A percentile compares a stretch with the other conserved stretches of the same genome.
Conservation (phyloP, 2,797 vertebrate genomes). For the Lophotriccus pileatus region DNA sequence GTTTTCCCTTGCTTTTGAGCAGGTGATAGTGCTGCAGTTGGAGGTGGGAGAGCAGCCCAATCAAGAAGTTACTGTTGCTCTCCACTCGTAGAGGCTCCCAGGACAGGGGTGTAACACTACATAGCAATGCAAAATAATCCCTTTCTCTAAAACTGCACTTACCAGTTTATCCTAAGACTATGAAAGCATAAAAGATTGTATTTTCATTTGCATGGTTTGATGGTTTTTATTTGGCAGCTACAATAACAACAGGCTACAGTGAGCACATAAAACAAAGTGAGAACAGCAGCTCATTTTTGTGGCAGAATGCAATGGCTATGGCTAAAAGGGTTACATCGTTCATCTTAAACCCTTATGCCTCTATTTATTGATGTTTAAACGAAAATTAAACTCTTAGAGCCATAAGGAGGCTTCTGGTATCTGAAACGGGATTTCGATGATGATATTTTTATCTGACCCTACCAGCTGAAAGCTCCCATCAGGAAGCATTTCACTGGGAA, state of each 20-base stretch:
- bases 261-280: constrained; percentile 78
- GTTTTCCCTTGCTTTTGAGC: not conserved
- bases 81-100: not conserved
- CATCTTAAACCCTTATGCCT: constrained; percentile 74
- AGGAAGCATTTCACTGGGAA: not conserved
- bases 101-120: not conserved
- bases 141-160: constrained; percentile 5
- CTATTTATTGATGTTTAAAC: constrained; percentile 79
- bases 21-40: not conserved
- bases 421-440: constrained; percentile 43
- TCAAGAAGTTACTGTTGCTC: not conserved
- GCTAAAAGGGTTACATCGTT: constrained; percentile 77
- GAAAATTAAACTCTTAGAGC: constrained; percentile 75
- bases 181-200: constrained; percentile 71
- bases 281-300: constrained; percentile 77
- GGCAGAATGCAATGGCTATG: constrained; percentile 70
- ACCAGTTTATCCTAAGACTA: constrained; percentile 46
- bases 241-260: constrained; percentile 70
- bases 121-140: not conserved
- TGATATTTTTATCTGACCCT: constrained; percentile 10
- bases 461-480: not conserved
- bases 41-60: not conserved
- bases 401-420: constrained; percentile 68
- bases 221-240: constrained; percentile 78
- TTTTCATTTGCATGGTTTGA: constrained; percentile 79